Evolutionary conservation across 2,113 vertebrate species (phyloP).

Genomic region (Colossoma macropomum): DNA sequence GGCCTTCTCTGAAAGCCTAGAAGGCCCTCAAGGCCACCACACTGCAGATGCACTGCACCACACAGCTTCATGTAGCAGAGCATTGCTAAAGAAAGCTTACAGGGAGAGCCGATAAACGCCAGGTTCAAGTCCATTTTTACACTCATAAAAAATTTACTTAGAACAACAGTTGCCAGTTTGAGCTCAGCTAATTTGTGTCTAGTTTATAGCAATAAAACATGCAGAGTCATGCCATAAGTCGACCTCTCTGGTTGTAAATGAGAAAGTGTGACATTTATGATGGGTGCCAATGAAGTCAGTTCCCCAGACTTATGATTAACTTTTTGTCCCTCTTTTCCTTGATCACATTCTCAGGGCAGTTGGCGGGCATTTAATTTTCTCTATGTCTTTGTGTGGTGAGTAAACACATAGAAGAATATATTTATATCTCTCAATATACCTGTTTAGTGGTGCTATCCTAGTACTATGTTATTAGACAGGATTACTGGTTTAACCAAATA

Average conservation of each 20-base stretch:
- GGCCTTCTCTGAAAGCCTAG: too few relatives aligned
- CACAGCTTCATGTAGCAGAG: too few relatives aligned
- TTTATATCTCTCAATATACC: not conserved
- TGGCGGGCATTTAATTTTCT: slow-evolving; percentile 21
- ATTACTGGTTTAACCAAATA: not conserved
- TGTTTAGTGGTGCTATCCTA: not conserved
- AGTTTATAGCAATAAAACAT: not conserved
- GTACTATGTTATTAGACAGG: not conserved
- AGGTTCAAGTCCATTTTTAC: too few relatives aligned
- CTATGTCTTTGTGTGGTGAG: slow-evolving; percentile 51
- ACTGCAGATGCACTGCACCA: too few relatives aligned
- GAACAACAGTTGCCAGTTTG: not conserved
- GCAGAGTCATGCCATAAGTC: not conserved
- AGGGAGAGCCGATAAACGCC: too few relatives aligned
- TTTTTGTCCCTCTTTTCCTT: not conserved
- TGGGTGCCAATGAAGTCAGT: not conserved
- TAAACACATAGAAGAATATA: not conserved
- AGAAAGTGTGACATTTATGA: not conserved
- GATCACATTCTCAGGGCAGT: slow-evolving; percentile 7
- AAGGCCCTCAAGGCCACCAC: too few relatives aligned
- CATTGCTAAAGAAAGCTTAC: too few relatives aligned
- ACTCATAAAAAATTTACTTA: too few relatives aligned
- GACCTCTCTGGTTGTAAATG: not conserved
- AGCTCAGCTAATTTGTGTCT: not conserved
- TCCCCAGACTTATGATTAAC: not conserved